Base-by-base conservation (phyloP, 2,888 invertebrate genomes). In the Rhimphoctona megacephalus region DNA sequence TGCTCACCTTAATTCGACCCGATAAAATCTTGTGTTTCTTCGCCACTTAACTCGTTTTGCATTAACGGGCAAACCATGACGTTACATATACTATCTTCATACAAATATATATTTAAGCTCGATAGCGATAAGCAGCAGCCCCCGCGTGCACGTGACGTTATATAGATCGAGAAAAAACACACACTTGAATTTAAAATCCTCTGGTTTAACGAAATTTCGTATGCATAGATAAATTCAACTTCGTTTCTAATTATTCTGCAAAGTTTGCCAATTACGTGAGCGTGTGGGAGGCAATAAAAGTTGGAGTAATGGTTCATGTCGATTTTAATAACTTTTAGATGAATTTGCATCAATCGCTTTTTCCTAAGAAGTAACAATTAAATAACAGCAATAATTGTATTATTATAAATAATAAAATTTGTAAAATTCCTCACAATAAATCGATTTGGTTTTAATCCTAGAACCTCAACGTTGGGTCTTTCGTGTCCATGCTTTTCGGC, bases 141-240 rank as follows among this genome's bases (percentile, higher is more conserved):
- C 78, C 52, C 52, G 52, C 22, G 25, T 33, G 49, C 78, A 78
- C 52, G 77, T 78, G 66, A 78, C 52, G 52, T 78, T 57, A 39
- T 43, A 72, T 33, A 54, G 33, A 33, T 76, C 36, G 43, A 22
- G 30, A n/a, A 36, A 39, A 33, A 49, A 43, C 69, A 17, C 39
- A 19, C 7, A 74, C 57, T 14, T 25, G 17, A 25, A 61, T 43
- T 74, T 57, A 61, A 54, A 57, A 74, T 74, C 22, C 25, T 57
- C 6, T 14, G 57, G 17, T 8, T 57, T 3, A 5, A 61, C 30
- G 30, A 61, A 61, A 61, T 61, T 61, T 61, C 17, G 30, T 17
- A 61, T 61, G 30, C 61, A 61, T 61, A 17, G 30, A 30, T 6
- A 61, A 61, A 30, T 30, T 7, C 61, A 61, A 61, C 61, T 61